Evolutionary conservation across 2,113 vertebrate species (phyloP), one percentile per base, ranked within the genome.

Genomic region (Tachycineta bicolor): DNA sequence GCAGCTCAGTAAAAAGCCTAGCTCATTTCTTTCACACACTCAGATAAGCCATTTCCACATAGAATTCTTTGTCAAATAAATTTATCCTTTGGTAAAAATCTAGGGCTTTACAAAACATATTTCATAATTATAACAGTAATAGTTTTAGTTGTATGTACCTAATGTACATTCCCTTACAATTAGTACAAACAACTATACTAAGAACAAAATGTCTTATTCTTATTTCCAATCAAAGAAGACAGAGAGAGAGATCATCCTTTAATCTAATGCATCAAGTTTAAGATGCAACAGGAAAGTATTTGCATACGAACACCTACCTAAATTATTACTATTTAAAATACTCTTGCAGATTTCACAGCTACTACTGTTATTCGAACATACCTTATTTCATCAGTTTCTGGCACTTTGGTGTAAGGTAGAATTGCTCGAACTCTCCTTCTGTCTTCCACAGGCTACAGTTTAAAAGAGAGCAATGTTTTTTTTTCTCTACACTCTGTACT

Each of bases 341-440:
- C 28, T 44, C 23, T 23, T 19, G 2, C 76, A 18, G 77, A 79
- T 76, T 84, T 69, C 25, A 56, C 17, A 91, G 33, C 7, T 58
- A 14, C 18, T 71, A 9, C 25, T 58, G 24, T 23, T 79, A 83
- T 37, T 83, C 78, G 88, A 89, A 88, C 93, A 80, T 98, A 99
- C 99, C 99, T 99, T 98, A 99, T 99, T 98, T 99, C 99, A 98
- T 99, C 99, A 77, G 99, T 99, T 92, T 99, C 99, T 98, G 99
- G 99, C 98, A 99, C 99, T 99, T 99, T 99, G 98, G 99, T 99
- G 95, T 99, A 99, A 96, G 99, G 99, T 34, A 99, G 98, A 98
- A 99, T 99, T 96, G 99, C 99, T 98, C 99, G 98, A 89, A 99
- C 99, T 98, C 99, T 98, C 94, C 99, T 98, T 97, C 99, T 98